Base-by-base conservation (phyloP, 2,888 invertebrate genomes). In the Chrysolina americana region DNA sequence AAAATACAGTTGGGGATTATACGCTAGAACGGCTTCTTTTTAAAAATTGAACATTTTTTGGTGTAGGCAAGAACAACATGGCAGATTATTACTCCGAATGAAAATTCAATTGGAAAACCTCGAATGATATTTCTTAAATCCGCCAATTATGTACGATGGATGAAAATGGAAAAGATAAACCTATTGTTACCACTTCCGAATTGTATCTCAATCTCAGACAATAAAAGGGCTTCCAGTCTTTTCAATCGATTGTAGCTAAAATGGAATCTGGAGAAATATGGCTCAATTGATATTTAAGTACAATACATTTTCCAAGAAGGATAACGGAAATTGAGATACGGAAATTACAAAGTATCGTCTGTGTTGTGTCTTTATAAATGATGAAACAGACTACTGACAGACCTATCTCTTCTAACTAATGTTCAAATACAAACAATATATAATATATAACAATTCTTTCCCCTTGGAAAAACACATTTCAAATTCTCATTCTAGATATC, bases 21-120 rank as follows among this genome's bases (percentile, higher is more conserved):
- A n/a, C 48, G 48, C 9, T 8, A n/a, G 9, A 10, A 10, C 17
- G 17, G 48, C 17, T 48, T 17, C 48, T 17, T 48, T 48, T 48
- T 6, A 17, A 48, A 48, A 48, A 48, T 48, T 17, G 21, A 53
- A 53, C 53, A 21, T 53, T 21, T 2, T 4, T 2, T 11, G 21
- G 2, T n/a, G n/a, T n/a, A 23, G 8, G 11, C 13, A 21, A 21
- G 13, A 53, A 53, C 53, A 53, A 53, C 53, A 53, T 53, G 53
- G 21, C 53, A 13, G 53, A 53, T 53, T 53, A 53, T 53, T 53
- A 21, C 53, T 11, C 21, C 19, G 5, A 53, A 53, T 19, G 11
- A 53, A 19, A 53, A 53, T 53, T 53, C 21, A 53, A 53, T 53
- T 53, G 21, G 21, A 11, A 21, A 48, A 53, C 11, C 53, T 53